Percentiles rank a stretch among this genome's conserved stretches.
These are phyloP conservation scores for Leucopsar rothschildi DNA, from an alignment of 2,113 vertebrate genomes.

Conservation along the genomic window DNA sequence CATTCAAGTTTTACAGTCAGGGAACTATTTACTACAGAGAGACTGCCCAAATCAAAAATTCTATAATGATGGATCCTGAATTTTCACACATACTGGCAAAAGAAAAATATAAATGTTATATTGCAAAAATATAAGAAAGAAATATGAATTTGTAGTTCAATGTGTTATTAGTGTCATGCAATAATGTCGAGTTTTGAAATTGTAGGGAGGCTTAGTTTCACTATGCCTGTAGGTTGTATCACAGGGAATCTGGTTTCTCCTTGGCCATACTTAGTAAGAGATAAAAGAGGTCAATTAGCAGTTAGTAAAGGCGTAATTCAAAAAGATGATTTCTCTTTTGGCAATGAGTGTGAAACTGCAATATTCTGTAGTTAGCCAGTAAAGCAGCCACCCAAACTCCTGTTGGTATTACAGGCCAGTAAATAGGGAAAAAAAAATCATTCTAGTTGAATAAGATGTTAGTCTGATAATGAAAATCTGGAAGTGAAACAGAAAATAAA, in stretches of 20 bases:
- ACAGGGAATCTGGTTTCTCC: neutral
- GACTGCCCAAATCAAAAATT: neutral
- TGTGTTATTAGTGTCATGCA: neutral
- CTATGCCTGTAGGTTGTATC: fast-evolving
- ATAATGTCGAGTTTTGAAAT: neutral
- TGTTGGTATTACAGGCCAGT: neutral
- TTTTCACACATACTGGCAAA: neutral
- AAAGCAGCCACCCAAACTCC: neutral
- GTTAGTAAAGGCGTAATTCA: neutral
- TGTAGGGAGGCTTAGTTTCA: neutral
- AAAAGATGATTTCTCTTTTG: neutral
- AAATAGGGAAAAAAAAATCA: neutral
- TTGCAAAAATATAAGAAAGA: neutral
- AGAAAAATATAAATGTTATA: neutral
- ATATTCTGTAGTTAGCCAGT: neutral
- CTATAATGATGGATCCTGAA: neutral
- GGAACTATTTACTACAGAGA: neutral
- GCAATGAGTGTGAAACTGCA: neutral
- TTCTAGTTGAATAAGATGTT: neutral
- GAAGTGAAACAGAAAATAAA: neutral
- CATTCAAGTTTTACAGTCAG: neutral
- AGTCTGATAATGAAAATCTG: neutral
- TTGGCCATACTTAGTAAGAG: neutral
- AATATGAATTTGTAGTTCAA: neutral
- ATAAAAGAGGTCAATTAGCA: neutral